Conservation (phyloP, 2,888 invertebrate species). For the Volucella bombylans region DNA sequence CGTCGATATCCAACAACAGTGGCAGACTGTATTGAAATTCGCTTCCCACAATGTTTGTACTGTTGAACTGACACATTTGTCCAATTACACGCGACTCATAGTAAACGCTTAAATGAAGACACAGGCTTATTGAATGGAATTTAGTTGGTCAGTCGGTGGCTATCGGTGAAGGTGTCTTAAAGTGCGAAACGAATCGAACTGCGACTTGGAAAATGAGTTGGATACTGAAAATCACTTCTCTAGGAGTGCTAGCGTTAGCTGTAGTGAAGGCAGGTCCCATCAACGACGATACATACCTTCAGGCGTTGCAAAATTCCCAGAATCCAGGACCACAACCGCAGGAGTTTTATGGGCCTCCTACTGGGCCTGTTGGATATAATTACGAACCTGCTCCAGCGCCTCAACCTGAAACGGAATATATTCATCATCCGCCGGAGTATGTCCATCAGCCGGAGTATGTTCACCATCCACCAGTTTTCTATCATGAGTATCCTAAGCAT, state of each 20-base stretch:
- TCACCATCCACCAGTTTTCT: slow-evolving; percentile 71
- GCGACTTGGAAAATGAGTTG: slow-evolving; percentile 41
- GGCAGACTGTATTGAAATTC: slow-evolving; percentile 54
- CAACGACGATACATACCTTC: slow-evolving; percentile 78
- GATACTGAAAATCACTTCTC: slow-evolving; percentile 41
- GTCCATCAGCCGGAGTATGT: slow-evolving; percentile 80
- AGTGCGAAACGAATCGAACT: slow-evolving; percentile 40
- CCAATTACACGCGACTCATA: slow-evolving; percentile 59
- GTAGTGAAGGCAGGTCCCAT: slow-evolving; percentile 26
- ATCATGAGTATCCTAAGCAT: slow-evolving; percentile 74
- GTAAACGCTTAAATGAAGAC: slow-evolving; percentile 61
- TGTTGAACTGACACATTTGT: slow-evolving; percentile 65
- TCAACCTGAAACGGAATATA: slow-evolving; percentile 79
- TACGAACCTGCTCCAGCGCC: slow-evolving; percentile 80
- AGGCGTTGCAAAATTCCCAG: slow-evolving; percentile 79
- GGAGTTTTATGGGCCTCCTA: slow-evolving; percentile 57
- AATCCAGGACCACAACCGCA: slow-evolving; percentile 54
- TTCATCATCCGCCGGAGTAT: slow-evolving; percentile 81
- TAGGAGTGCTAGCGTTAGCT: slow-evolving; percentile 31
- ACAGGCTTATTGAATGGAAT: slow-evolving; percentile 58
- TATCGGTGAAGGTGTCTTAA: slow-evolving; percentile 68
- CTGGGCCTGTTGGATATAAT: slow-evolving; percentile 43
- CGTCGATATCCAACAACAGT: slow-evolving; percentile 52
- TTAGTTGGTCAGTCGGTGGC: slow-evolving; percentile 73
- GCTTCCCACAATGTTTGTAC: slow-evolving; percentile 51